Percentiles rank a stretch among this genome's conserved stretches.
phyloP scores from a whole-genome alignment of 2,113 vertebrate genomes.

The Shinisaurus crocodilurus region DNA sequence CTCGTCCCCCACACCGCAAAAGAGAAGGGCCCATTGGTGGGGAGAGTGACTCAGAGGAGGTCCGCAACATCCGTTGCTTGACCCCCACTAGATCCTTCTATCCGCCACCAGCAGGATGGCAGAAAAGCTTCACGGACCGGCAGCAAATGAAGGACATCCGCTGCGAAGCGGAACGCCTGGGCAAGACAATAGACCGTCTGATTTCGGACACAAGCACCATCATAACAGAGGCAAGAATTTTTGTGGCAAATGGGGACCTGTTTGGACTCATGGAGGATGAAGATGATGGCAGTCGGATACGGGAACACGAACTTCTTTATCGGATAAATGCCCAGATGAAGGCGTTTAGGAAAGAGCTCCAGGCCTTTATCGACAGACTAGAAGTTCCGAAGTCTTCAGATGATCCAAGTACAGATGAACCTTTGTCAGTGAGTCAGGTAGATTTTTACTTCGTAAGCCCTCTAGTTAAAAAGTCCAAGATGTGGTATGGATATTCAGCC shows the following conservation, averaged over 20 bases:
- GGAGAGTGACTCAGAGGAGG: constrained; percentile 96
- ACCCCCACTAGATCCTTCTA: constrained; percentile 94
- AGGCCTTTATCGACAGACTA: constrained; percentile 95
- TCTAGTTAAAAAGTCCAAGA: constrained; percentile 63
- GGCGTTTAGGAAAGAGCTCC: constrained; percentile 96
- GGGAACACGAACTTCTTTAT: constrained; percentile 96
- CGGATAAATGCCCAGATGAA: constrained; percentile 99
- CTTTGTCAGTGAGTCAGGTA: constrained; percentile 97
- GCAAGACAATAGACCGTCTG: constrained; percentile 95
- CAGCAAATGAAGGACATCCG: constrained; percentile 98
- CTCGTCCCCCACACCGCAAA: constrained; percentile 93
- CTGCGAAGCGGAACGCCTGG: constrained; percentile 93
- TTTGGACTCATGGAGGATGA: constrained; percentile 94
- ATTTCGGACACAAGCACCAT: constrained; percentile 98
- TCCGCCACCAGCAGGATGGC: constrained; percentile 83
- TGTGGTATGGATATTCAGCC: background rate
- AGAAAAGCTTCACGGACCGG: constrained; percentile 93
- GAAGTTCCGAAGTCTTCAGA: constrained; percentile 95
- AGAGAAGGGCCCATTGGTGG: constrained; percentile 95
- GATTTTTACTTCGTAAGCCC: constrained; percentile 78
- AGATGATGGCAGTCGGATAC: constrained; percentile 93
- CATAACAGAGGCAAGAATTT: constrained; percentile 95
- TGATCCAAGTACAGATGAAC: constrained; percentile 89
- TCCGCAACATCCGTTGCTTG: constrained; percentile 94
- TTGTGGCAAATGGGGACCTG: constrained; percentile 93